Conservation (phyloP, 2,888 invertebrate species). For the Teleiodes luculella region DNA sequence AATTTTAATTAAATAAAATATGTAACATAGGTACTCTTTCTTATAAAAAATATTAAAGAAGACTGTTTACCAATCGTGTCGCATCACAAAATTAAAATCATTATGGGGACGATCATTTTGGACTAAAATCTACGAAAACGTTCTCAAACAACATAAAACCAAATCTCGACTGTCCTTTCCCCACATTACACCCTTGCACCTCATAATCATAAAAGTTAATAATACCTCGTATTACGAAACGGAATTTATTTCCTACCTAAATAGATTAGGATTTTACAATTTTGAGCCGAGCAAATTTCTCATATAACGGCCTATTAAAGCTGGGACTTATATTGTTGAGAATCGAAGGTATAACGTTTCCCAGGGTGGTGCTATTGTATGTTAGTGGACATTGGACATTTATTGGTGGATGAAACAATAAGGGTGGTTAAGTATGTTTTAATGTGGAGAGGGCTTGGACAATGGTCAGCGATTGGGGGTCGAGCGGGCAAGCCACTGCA, state of each 20-base stretch:
- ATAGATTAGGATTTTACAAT: conserved; percentile 42
- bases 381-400: conserved; percentile 58
- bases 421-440: conserved; percentile 77
- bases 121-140: background rate
- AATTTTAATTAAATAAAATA: no score
- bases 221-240: conserved; percentile 25
- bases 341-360: conserved; percentile 60
- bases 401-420: conserved; percentile 76
- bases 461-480: conserved; percentile 69
- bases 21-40: no score
- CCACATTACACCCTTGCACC: conserved; percentile 10
- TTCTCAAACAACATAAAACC: background rate
- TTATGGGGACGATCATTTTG: background rate
- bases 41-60: no score
- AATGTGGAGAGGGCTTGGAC: conserved; percentile 76
- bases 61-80: no score
- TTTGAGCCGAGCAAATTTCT: conserved; percentile 58
- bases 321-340: conserved; percentile 28
- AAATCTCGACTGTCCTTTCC: background rate
- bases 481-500: conserved; percentile 59
- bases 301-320: conserved; percentile 42
- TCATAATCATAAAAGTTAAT: conserved; percentile 19
- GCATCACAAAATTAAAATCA: background rate
- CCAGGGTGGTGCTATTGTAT: conserved; percentile 32
- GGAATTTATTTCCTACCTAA: conserved; percentile 31